Evolutionary conservation across 1,140 invertebrate genomes (phyloP).

Genomic region (Bombus affinis): DNA sequence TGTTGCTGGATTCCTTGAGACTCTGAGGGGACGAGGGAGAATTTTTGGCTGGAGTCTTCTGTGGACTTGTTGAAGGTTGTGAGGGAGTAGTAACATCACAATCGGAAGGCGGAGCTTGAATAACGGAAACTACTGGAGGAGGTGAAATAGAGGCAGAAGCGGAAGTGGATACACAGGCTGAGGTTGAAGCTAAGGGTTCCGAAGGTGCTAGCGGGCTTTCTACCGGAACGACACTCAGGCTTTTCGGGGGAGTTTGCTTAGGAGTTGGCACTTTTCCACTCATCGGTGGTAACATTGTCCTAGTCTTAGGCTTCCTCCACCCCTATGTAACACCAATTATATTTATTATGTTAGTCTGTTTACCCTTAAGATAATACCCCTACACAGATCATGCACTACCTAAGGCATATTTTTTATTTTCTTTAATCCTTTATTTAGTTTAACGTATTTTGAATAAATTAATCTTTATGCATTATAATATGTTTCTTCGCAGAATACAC

Average conservation of each 20-base stretch:
- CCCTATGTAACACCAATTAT: slow-evolving; percentile 84
- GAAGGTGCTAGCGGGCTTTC: slow-evolving; percentile 79
- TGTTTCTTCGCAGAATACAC: not conserved
- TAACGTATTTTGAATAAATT: not conserved
- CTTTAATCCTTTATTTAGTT: slow-evolving; percentile 26
- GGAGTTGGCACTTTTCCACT: slow-evolving; percentile 82
- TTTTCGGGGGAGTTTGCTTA: slow-evolving; percentile 83
- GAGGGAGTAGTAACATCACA: slow-evolving; percentile 77
- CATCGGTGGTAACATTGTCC: slow-evolving; percentile 87
- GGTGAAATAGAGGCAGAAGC: slow-evolving; percentile 80
- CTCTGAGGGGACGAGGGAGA: slow-evolving; percentile 84
- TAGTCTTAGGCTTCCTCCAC: slow-evolving; percentile 89
- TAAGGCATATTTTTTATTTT: not conserved
- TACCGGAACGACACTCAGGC: slow-evolving; percentile 78
- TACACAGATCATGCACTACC: slow-evolving; percentile 6
- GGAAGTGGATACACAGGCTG: slow-evolving; percentile 73
- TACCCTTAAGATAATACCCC: slow-evolving; percentile 2
- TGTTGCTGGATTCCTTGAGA: slow-evolving; percentile 84
- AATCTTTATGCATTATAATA: not conserved
- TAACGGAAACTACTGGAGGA: slow-evolving; percentile 82
- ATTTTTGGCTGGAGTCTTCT: slow-evolving; percentile 81
- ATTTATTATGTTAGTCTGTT: slow-evolving; percentile 35
- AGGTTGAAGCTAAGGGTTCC: slow-evolving; percentile 82
- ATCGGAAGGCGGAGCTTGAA: slow-evolving; percentile 77
- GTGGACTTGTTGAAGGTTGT: slow-evolving; percentile 78